Evolutionary conservation across 2,113 vertebrate genomes (phyloP).

Genomic region (Ardeotis arabs): DNA sequence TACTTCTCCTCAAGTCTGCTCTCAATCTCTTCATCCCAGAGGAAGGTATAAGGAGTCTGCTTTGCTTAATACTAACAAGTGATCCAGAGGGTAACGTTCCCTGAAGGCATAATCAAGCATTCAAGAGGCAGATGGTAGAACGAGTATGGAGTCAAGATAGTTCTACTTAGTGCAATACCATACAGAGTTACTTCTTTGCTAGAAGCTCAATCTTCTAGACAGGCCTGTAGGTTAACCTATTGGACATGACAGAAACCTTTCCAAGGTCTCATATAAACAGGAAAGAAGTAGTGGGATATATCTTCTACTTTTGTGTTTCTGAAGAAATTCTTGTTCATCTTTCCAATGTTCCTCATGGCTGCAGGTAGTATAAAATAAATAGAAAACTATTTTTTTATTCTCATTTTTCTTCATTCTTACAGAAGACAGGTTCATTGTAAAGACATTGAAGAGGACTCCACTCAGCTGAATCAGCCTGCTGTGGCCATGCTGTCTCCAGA

Average conservation of each 20-base stretch:
- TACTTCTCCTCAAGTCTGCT: too few relatives aligned
- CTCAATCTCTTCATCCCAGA: too few relatives aligned
- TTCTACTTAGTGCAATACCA: constrained; percentile 27
- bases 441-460: not conserved
- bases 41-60: not conserved
- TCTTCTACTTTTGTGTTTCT: not conserved
- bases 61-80: constrained; percentile 29
- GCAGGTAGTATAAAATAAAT: not conserved
- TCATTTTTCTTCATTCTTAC: not conserved
- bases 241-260: not conserved
- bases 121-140: constrained; percentile 34
- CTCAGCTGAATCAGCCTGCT: not conserved
- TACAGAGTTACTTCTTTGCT: not conserved
- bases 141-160: constrained; percentile 16
- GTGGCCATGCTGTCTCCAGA: not conserved
- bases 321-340: not conserved
- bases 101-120: constrained; percentile 58
- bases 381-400: not conserved
- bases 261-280: not conserved
- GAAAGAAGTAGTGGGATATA: not conserved
- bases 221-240: not conserved
- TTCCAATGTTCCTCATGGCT: not conserved
- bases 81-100: constrained; percentile 49
- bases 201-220: not conserved
- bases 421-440: not conserved